These are phyloP conservation scores for Mycteria americana DNA, from an alignment of 2,797 vertebrate genomes.

Conservation along the genomic window DNA sequence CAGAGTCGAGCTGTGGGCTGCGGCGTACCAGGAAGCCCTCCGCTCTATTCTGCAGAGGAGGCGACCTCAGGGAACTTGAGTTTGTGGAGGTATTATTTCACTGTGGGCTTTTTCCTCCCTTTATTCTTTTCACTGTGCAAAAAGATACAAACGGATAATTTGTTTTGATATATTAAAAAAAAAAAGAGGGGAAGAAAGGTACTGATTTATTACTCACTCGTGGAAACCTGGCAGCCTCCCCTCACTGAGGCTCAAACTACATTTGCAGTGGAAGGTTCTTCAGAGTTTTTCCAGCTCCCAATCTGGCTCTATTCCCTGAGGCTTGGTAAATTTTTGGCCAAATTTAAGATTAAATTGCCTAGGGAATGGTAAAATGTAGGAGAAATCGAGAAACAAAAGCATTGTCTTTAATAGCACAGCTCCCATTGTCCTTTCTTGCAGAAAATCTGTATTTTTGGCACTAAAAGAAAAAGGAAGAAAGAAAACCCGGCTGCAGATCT, in stretches of 20 bases:
- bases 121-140: background rate
- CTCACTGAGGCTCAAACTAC: background rate
- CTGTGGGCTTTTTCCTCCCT: background rate
- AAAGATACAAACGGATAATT: background rate
- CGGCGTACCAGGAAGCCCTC: background rate
- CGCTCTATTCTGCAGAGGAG: fast-evolving
- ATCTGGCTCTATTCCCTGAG: background rate
- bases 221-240: background rate
- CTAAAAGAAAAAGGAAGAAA: background rate
- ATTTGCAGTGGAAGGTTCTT: background rate
- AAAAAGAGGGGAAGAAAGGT: background rate
- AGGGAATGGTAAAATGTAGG: background rate
- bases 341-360: background rate
- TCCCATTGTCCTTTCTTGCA: background rate
- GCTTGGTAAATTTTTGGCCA: background rate
- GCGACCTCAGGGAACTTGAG: background rate
- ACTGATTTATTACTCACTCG: background rate
- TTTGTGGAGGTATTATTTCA: background rate
- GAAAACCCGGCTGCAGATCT: background rate
- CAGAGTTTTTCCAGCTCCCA: background rate
- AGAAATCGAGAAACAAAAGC: background rate
- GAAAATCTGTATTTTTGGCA: background rate
- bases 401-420: background rate
- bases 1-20: background rate
- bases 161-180: background rate